These are phyloP conservation scores for Cottoperca gobio DNA, from an alignment of 2,797 vertebrate genomes.

Conservation along the genomic window DNA sequence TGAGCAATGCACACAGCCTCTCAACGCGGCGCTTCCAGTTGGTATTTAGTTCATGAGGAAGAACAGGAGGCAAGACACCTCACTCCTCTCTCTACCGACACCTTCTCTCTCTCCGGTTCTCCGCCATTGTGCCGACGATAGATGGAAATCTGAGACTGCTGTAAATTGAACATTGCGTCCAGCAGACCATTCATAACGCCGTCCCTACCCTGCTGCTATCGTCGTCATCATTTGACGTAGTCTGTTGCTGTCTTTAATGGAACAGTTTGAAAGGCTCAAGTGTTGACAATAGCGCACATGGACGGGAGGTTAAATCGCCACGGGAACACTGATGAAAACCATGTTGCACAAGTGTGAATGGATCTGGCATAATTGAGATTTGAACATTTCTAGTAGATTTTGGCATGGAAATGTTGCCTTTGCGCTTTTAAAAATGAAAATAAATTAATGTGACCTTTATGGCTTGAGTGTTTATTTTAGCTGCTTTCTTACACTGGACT, in stretches of 20 bases:
- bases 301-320: conserved; percentile 11
- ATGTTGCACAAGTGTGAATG: conserved; percentile 21
- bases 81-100: conserved; percentile 36
- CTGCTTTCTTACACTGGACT: conserved; percentile 33
- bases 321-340: conserved; percentile 7
- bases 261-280: conserved; percentile 58
- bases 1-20: conserved; percentile 17
- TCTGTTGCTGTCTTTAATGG: conserved; percentile 56
- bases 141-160: conserved; percentile 75
- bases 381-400: neutral
- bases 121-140: conserved; percentile 63
- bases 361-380: neutral
- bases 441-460: conserved; percentile 40
- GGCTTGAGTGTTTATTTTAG: conserved; percentile 17
- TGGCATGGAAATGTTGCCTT: neutral
- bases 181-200: conserved; percentile 64
- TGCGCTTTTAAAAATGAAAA: neutral
- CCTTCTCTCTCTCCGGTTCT: conserved; percentile 31
- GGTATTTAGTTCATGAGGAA: conserved; percentile 70
- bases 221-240: conserved; percentile 41
- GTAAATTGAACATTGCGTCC: conserved; percentile 78
- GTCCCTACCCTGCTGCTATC: conserved; percentile 57
- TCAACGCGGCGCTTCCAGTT: conserved; percentile 49
- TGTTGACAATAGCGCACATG: conserved; percentile 52
- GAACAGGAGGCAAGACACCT: conserved; percentile 48